phyloP scores from a whole-genome alignment of 2,113 vertebrate genomes.

The Merops nubicus region DNA sequence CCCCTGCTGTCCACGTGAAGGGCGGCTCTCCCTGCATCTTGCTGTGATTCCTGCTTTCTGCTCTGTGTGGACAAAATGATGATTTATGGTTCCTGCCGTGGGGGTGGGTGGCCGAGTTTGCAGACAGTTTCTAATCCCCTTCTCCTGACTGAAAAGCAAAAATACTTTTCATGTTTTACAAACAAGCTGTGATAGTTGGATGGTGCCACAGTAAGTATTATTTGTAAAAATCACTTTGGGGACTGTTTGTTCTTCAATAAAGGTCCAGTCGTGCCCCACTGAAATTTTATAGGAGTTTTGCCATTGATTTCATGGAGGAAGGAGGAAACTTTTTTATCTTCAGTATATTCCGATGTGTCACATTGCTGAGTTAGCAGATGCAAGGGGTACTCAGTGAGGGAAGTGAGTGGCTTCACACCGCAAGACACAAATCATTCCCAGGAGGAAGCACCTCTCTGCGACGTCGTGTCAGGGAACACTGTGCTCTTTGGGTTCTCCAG shows the following conservation, averaged over 20 bases:
- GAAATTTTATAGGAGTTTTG: background rate
- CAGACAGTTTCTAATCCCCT: conserved; percentile 39
- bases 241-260: background rate
- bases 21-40: conserved; percentile 47
- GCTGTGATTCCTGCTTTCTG: conserved; percentile 45
- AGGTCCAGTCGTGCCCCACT: background rate
- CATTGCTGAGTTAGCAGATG: background rate
- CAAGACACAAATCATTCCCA: background rate
- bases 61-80: conserved; percentile 51
- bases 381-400: background rate
- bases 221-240: conserved; percentile 11
- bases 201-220: background rate
- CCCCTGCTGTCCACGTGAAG: conserved; percentile 71
- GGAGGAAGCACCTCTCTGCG: background rate
- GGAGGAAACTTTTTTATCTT: background rate
- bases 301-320: background rate
- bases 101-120: conserved; percentile 9
- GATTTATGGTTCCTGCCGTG: conserved; percentile 40
- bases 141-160: background rate
- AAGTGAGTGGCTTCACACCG: background rate
- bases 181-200: background rate
- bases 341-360: background rate
- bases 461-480: background rate
- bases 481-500: background rate
- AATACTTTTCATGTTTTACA: background rate